phyloP scores from a whole-genome alignment of 2,797 vertebrate species.

The Semaprochilodus insignis region DNA sequence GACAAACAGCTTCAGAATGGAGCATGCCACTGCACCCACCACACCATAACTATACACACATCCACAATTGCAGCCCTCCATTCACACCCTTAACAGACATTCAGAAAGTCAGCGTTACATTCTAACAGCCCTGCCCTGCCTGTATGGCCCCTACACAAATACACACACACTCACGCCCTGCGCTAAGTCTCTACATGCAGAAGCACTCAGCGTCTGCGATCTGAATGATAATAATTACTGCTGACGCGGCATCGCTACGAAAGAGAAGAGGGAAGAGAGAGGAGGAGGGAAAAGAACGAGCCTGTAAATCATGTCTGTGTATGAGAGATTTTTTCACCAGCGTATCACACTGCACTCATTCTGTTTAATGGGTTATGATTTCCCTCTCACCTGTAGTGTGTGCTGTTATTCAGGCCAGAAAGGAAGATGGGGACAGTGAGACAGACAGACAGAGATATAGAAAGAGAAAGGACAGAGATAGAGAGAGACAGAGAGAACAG shows the following conservation, averaged over 20 bases:
- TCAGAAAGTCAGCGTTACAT: conserved; percentile 57
- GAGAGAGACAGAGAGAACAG: neutral
- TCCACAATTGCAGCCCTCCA: conserved; percentile 28
- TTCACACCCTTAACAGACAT: conserved; percentile 65
- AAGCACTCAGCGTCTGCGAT: conserved; percentile 1
- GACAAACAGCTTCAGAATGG: conserved; percentile 1
- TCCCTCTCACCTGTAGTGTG: neutral
- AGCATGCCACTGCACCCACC: neutral
- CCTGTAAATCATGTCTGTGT: neutral
- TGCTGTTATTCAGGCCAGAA: neutral
- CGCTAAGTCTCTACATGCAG: conserved; percentile 27
- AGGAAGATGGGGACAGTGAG: neutral
- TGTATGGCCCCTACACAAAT: neutral
- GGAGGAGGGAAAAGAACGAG: neutral
- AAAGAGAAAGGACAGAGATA: neutral
- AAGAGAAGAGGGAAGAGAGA: neutral
- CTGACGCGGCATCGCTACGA: conserved; percentile 8
- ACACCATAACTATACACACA: conserved; percentile 7
- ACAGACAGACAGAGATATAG: neutral
- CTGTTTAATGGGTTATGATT: neutral
- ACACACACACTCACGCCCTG: conserved; percentile 21
- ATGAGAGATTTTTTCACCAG: neutral
- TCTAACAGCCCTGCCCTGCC: conserved; percentile 36
- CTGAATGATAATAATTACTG: conserved; percentile 28
- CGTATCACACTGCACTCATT: neutral